Percentiles rank a stretch among this genome's conserved stretches.
Conservation (phyloP, 2,113 vertebrate species). For the Tautogolabrus adspersus region DNA sequence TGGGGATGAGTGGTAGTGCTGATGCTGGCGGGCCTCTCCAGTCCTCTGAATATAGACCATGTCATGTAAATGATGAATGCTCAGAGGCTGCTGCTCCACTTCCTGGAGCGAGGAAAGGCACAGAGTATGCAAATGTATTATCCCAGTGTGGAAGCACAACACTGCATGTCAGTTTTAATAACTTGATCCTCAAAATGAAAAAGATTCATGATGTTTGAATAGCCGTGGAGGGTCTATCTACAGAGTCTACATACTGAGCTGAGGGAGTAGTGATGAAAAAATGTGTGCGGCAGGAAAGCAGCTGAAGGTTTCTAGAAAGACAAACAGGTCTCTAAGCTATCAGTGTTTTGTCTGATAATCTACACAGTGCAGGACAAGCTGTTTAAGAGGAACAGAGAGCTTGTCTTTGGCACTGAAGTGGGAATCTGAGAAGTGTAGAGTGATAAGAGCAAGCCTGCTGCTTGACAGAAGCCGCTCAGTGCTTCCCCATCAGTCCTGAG, state of each 20-base stretch:
- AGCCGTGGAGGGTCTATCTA: conserved; percentile 39
- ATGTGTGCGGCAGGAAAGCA: conserved; percentile 3
- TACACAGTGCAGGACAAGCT: conserved; percentile 42
- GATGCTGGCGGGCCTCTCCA: conserved; percentile 44
- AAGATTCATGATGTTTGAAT: conserved; percentile 34
- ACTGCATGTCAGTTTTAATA: conserved; percentile 27
- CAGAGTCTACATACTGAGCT: background rate
- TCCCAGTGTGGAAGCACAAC: conserved; percentile 12
- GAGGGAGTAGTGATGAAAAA: background rate
- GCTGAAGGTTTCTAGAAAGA: conserved; percentile 22
- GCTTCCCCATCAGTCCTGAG: conserved; percentile 39
- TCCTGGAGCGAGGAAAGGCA: conserved; percentile 60
- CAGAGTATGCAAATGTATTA: conserved; percentile 52
- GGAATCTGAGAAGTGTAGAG: conserved; percentile 52
- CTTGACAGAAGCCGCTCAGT: conserved; percentile 35
- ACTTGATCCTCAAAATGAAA: conserved; percentile 38
- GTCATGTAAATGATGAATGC: conserved; percentile 82
- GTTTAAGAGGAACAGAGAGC: conserved; percentile 53
- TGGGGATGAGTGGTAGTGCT: conserved; percentile 29
- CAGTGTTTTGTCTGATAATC: conserved; percentile 50
- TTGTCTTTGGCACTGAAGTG: conserved; percentile 42
- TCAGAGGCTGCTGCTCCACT: conserved; percentile 71
- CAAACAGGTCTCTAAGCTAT: conserved; percentile 27
- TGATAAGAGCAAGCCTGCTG: conserved; percentile 53
- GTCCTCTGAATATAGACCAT: conserved; percentile 70